Base-by-base conservation (phyloP, 2,797 vertebrate species). In the Sardinella longiceps region DNA sequence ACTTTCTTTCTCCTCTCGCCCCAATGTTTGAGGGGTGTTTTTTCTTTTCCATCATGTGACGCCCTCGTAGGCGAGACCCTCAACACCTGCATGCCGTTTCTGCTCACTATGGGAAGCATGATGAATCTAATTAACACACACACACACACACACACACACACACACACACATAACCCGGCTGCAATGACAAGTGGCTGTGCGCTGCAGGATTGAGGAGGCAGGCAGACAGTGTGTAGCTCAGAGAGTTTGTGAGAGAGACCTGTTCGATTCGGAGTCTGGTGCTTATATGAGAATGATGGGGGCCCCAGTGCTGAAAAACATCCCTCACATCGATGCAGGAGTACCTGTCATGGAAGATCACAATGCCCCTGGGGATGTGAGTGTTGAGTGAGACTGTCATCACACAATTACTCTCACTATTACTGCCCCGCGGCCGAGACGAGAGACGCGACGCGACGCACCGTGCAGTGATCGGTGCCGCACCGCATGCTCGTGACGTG, bases 381-480 rank as follows among this genome's bases (percentile, higher is more conserved):
- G 87, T 88, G 92, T 89, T 92, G 93, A 92, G 90, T 91, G 93
- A 95, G 94, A 94, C 93, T 95, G 95, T 96, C 95, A 95, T 95
- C 94, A 95, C 94, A 95, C 94, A 95, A 95, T 95, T 95, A 95
- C 93, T 93, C 92, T 92, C 93, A 91, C 92, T 91, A 94, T 94
- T 92, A 94, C 94, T 93, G 93, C 89, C 91, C 90, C 91, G 91
- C 93, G 91, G 93, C 91, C 93, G 51, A 53, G 18, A 53, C 51
- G 1, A 12, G 15, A 53, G 18, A 53, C 51, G 5, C 51, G 2
- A 48, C 2, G 91, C 90, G 88, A 90, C 92, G 91, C 93, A 93
- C 39, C 5, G 53, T 6, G 37, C 70, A 48, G 7, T 37, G 33
- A 37, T 10, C 5, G 15, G 37, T 20, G 7, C 7, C 15, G 37